Conservation (phyloP, 1,140 invertebrate species). For the Anagrus nilaparvatae region DNA sequence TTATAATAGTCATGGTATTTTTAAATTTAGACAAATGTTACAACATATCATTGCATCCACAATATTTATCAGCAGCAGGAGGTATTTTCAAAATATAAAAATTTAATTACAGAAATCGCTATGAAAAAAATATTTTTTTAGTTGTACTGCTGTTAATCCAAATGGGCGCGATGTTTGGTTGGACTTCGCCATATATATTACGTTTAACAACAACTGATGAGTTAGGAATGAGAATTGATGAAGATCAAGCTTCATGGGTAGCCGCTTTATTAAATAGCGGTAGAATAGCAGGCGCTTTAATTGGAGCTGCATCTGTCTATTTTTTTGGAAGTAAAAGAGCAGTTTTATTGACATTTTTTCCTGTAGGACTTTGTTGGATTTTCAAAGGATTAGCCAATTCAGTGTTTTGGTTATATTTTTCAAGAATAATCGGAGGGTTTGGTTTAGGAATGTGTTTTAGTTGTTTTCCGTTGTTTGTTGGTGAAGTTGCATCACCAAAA, state of each 20-base stretch:
- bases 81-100: no score
- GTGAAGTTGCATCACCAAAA: slow-evolving; percentile 53
- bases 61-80: no score
- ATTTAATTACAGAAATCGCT: no score
- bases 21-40: no score
- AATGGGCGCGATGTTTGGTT: slow-evolving; percentile 37
- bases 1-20: no score
- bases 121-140: no score
- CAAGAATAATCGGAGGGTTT: slow-evolving; percentile 49
- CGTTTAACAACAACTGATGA: slow-evolving; percentile 39
- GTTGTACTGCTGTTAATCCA: slow-evolving; percentile 31
- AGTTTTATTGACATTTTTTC: slow-evolving; percentile 48
- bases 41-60: no score
- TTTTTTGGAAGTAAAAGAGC: slow-evolving; percentile 57
- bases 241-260: slow-evolving; percentile 55
- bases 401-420: slow-evolving; percentile 43
- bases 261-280: slow-evolving; percentile 48
- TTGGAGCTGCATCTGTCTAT: slow-evolving; percentile 32
- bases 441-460: slow-evolving; percentile 57
- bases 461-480: slow-evolving; percentile 55
- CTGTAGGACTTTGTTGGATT: slow-evolving; percentile 53
- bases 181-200: slow-evolving; percentile 51
- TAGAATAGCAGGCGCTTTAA: slow-evolving; percentile 35
- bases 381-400: slow-evolving; percentile 32
- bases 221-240: slow-evolving; percentile 44